phyloP scores from a whole-genome alignment of 2,888 invertebrate species.

The Thereva unica region DNA sequence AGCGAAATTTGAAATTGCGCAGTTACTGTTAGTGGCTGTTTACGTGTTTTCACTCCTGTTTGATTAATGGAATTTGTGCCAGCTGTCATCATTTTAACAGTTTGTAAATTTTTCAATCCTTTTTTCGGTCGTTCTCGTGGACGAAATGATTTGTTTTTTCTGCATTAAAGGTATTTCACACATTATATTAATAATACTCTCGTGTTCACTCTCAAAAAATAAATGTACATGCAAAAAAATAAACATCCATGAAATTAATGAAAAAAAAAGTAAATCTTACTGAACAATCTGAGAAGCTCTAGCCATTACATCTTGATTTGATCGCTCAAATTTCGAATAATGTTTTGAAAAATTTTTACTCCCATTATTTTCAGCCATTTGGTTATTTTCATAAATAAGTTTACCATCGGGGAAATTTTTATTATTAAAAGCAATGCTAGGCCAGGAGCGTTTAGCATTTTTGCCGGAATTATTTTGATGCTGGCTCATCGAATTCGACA shows the following conservation, averaged over 20 bases:
- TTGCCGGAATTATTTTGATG: slow-evolving; percentile 41
- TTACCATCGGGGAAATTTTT: slow-evolving; percentile 49
- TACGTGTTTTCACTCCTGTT: slow-evolving; percentile 67
- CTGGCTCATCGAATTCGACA: slow-evolving; percentile 42
- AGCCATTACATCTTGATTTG: slow-evolving; percentile 74
- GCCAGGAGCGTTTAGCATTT: slow-evolving; percentile 48
- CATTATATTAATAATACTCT: no score
- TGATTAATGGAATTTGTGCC: slow-evolving; percentile 53
- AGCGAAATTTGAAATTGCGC: slow-evolving; percentile 94
- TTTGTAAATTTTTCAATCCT: slow-evolving; percentile 86
- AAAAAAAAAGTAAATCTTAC: slow-evolving; percentile 65
- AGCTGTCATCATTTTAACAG: slow-evolving; percentile 84
- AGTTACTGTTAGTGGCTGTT: slow-evolving; percentile 89
- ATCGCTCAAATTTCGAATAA: slow-evolving; percentile 47
- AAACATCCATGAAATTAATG: slow-evolving; percentile 57
- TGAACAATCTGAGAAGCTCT: slow-evolving; percentile 85
- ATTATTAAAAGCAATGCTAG: slow-evolving; percentile 49
- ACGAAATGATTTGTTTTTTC: slow-evolving; percentile 91
- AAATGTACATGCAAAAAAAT: slow-evolving; percentile 10
- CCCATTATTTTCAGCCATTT: slow-evolving; percentile 47
- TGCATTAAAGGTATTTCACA: slow-evolving; percentile 55
- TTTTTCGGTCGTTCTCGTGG: slow-evolving; percentile 85
- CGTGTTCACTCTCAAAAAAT: neutral
- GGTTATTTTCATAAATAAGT: slow-evolving; percentile 47
- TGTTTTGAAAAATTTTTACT: slow-evolving; percentile 45